phyloP scores from a whole-genome alignment of 2,888 invertebrate species.

The Diarsia dahlii region DNA sequence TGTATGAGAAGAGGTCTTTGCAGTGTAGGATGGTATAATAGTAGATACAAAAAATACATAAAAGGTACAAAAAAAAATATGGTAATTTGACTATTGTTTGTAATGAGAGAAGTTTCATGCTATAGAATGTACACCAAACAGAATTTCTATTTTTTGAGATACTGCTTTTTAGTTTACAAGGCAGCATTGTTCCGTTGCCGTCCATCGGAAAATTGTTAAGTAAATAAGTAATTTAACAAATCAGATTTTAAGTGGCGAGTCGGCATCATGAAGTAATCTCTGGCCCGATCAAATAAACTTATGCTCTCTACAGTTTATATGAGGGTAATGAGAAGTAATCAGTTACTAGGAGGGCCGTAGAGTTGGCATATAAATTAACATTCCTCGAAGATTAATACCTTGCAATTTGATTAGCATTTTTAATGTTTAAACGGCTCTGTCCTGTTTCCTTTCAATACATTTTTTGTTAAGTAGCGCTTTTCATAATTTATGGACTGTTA shows the following conservation, averaged over 20 bases:
- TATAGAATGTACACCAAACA: neutral
- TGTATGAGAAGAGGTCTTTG: neutral
- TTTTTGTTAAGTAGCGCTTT: slow-evolving; percentile 10
- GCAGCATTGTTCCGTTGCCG: slow-evolving; percentile 48
- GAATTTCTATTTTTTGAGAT: neutral
- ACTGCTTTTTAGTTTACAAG: neutral
- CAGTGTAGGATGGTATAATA: neutral
- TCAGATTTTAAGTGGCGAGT: slow-evolving; percentile 80
- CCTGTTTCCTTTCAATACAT: slow-evolving; percentile 36
- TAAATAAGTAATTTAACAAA: slow-evolving; percentile 85
- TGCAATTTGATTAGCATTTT: slow-evolving; percentile 47
- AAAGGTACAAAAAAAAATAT: too few relatives aligned
- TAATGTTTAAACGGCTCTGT: slow-evolving; percentile 35
- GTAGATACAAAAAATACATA: neutral
- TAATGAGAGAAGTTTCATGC: too few relatives aligned
- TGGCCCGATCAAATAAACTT: slow-evolving; percentile 84
- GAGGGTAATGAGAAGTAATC: slow-evolving; percentile 83
- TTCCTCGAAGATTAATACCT: slow-evolving; percentile 26
- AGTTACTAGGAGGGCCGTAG: slow-evolving; percentile 73
- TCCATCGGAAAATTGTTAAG: slow-evolving; percentile 71
- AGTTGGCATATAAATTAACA: slow-evolving; percentile 75
- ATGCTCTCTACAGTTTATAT: slow-evolving; percentile 80
- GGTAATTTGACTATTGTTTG: too few relatives aligned
- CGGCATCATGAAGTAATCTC: slow-evolving; percentile 76
- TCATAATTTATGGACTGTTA: slow-evolving; percentile 32